Conservation (phyloP, 1,140 invertebrate species). For the Drosophila varians region DNA sequence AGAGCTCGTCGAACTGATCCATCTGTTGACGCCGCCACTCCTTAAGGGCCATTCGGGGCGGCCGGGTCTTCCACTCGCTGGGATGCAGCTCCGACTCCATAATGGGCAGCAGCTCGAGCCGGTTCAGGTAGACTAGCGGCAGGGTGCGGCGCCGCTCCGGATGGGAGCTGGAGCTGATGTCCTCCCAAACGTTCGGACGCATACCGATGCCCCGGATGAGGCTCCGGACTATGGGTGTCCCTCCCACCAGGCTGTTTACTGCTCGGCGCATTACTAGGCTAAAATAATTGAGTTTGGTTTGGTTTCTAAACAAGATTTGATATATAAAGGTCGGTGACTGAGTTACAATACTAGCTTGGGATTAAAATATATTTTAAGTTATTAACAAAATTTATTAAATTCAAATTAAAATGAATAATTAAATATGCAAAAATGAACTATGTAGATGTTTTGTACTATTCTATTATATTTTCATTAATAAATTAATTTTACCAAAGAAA, state of each 20-base stretch:
- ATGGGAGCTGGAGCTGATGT: background rate
- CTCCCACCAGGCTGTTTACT: background rate
- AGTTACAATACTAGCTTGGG: too few species aligned
- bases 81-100: too few species aligned
- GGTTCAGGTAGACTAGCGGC: conserved; percentile 8
- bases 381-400: too few species aligned
- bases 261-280: background rate
- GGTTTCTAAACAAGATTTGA: too few species aligned
- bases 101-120: background rate
- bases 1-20: background rate
- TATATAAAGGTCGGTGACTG: too few species aligned
- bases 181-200: background rate
- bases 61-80: background rate
- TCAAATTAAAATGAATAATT: too few species aligned
- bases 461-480: too few species aligned
- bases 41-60: background rate
- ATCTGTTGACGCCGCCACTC: background rate
- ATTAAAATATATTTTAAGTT: too few species aligned
- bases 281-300: background rate
- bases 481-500: too few species aligned
- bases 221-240: background rate
- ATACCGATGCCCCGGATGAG: background rate
- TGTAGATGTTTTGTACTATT: too few species aligned
- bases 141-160: conserved; percentile 31
- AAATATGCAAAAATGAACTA: too few species aligned